These are phyloP conservation scores for Taxidea taxus DNA, from an alignment of 2,113 vertebrate species.

Conservation along the genomic window DNA sequence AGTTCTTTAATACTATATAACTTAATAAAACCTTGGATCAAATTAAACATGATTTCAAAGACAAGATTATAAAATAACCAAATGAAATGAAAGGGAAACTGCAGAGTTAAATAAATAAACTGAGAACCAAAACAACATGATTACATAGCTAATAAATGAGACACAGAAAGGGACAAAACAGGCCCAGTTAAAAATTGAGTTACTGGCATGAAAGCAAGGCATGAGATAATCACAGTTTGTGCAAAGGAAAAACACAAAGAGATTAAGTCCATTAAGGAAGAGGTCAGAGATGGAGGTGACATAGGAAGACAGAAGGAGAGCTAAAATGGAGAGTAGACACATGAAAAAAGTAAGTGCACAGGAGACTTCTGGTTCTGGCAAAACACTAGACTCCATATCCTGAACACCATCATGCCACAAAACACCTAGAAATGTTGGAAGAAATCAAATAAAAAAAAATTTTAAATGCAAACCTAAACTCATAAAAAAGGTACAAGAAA, in stretches of 20 bases:
- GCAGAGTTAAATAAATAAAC: slow-evolving; percentile 29
- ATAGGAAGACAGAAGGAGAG: background rate
- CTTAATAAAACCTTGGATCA: background rate
- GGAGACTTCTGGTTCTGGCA: background rate
- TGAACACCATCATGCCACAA: background rate
- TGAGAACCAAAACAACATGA: background rate
- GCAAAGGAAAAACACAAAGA: background rate
- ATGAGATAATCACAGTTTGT: background rate
- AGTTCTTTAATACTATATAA: background rate
- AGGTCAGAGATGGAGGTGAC: background rate
- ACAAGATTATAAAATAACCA: background rate
- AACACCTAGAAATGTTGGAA: background rate
- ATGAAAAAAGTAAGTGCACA: no score
- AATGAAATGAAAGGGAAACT: background rate
- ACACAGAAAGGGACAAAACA: slow-evolving; percentile 36
- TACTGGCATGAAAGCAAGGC: background rate
- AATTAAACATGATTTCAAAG: slow-evolving; percentile 51
- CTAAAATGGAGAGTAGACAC: background rate
- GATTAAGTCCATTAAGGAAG: background rate
- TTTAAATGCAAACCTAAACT: background rate
- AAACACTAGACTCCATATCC: background rate
- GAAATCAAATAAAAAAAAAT: background rate
- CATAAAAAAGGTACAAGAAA: background rate
- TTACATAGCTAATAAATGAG: slow-evolving; percentile 15
- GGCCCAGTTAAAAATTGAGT: slow-evolving; percentile 30